Evolutionary conservation across 2,797 vertebrate species (phyloP).

Genomic region (Setipinna tenuifilis): DNA sequence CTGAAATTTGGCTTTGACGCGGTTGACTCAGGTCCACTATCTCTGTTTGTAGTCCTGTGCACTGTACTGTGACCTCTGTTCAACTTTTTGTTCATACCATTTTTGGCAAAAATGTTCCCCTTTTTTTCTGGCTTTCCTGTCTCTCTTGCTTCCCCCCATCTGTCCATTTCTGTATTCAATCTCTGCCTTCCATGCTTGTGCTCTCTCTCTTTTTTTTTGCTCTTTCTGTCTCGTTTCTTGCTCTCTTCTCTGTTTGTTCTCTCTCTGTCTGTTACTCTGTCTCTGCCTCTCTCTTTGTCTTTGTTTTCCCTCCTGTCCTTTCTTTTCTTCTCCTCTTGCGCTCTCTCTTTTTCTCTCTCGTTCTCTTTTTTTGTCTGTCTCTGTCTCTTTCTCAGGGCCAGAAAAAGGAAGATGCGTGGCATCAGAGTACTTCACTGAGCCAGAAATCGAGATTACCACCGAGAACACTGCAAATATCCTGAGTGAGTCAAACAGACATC

Average conservation of each 20-base stretch:
- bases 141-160: constrained; percentile 13
- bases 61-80: background rate
- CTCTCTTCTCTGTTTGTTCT: constrained; percentile 36
- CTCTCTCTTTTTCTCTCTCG: constrained; percentile 25
- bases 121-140: background rate
- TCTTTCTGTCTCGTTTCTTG: constrained; percentile 1
- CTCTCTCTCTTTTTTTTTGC: constrained; percentile 43
- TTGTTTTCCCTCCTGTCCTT: constrained; percentile 7
- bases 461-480: constrained; percentile 92
- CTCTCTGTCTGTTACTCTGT: constrained; percentile 20
- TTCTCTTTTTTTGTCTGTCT: constrained; percentile 34
- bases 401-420: constrained; percentile 84
- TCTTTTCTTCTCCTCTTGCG: background rate
- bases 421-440: constrained; percentile 86
- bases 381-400: constrained; percentile 60
- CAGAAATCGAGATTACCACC: constrained; percentile 87
- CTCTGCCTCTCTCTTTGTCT: constrained; percentile 32
- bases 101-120: background rate
- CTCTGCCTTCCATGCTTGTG: constrained; percentile 26
- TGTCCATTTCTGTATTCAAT: constrained; percentile 37
- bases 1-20: background rate
- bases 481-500: constrained; percentile 77
- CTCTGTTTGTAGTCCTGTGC: constrained; percentile 7
- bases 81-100: background rate
- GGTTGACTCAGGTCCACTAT: constrained; percentile 1